Evolutionary conservation across 2,113 vertebrate genomes (phyloP), one percentile per base, ranked within the genome.

Genomic region (Podocnemis expansa): DNA sequence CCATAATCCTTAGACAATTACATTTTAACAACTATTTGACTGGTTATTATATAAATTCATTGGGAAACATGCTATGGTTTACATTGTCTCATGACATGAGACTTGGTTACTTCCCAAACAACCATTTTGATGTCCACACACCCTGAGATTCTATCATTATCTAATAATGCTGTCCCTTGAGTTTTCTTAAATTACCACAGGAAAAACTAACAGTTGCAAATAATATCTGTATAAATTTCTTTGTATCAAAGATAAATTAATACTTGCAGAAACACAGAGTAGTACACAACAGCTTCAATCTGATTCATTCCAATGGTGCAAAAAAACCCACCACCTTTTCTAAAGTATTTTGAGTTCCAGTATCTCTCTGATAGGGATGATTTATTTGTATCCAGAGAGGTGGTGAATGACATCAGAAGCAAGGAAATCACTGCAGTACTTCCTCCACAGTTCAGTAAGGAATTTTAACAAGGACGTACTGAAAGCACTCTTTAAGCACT

Each of bases 141-240:
- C 88, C 47, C 52, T 82, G n/a, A 56, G 49, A 5, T n/a, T 89
- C 52, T 82, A 4, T 56, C 70, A 78, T 3, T 80, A 1, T 1
- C 25, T 88, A 96, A 94, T 1, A 80, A 80, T 0, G 1, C 22
- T 34, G 8, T 51, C 52, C 88, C 1, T n/a, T 29, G 8, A 38
- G n/a, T 41, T 84, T 88, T 85, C 84, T 81, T 85, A 24, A 92
- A 82, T 75, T 75, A 41, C 41, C 5, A 29, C n/a, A 29, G 55
- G 43, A 90, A 38, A 81, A 94, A 34, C 70, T 45, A 94, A 29
- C 70, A 51, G 31, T 43, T 82, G 49, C 55, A 88, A 91, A 73
- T 78, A 54, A 22, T 14, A 85, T 17, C 12, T 5, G 60, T 38
- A 4, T 11, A 78, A 29, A 79, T 91, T 88, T 52, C 86, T 60